Evolutionary conservation across 2,113 vertebrate genomes (phyloP).

Genomic region (Carettochelys insculpta): DNA sequence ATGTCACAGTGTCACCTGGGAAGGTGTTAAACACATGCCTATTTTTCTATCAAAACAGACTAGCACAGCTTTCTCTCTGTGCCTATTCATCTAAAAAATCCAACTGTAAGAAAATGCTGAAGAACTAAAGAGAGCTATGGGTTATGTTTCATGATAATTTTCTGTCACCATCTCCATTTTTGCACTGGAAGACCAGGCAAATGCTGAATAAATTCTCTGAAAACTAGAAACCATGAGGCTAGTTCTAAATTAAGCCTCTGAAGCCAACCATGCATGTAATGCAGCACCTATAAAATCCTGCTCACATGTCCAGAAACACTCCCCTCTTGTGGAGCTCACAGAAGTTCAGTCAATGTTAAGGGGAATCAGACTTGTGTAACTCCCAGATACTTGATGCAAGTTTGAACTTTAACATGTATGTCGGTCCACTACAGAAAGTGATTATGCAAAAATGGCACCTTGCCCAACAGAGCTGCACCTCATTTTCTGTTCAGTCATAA

Average conservation of each 20-base stretch:
- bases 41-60: too few relatives aligned
- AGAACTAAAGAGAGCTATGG: background rate
- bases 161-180: background rate
- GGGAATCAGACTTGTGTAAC: background rate
- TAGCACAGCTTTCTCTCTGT: too few relatives aligned
- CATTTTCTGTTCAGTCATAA: background rate
- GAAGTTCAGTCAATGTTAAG: background rate
- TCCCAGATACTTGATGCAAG: background rate
- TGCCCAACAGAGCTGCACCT: background rate
- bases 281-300: background rate
- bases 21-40: background rate
- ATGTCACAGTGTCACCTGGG: too few relatives aligned
- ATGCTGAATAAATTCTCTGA: background rate
- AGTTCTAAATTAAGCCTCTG: background rate
- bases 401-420: background rate
- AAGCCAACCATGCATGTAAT: background rate
- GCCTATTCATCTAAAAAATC: background rate
- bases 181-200: background rate
- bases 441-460: background rate
- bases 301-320: background rate
- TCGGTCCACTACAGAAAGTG: background rate
- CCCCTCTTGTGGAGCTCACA: background rate
- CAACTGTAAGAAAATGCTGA: background rate
- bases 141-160: background rate
- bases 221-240: background rate